Percentiles rank a stretch among this genome's conserved stretches.
phyloP scores from a whole-genome alignment of 2,888 invertebrate species.

The Sycophila texana region DNA sequence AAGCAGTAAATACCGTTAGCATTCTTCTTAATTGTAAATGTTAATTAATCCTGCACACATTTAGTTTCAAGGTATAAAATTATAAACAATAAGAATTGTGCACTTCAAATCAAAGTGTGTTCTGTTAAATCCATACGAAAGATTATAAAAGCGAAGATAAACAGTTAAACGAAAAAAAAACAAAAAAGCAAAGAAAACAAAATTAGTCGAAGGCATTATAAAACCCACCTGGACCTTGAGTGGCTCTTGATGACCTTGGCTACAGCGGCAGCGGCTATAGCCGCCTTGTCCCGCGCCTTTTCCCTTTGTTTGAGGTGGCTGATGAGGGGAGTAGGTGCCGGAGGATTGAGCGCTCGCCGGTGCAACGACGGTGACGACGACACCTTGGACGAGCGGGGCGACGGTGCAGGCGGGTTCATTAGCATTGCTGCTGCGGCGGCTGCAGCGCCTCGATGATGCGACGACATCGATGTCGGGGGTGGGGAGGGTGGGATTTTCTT shows the following conservation, averaged over 20 bases:
- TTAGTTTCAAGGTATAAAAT: no score
- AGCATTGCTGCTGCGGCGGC: conserved; percentile 78
- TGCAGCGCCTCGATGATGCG: conserved; percentile 74
- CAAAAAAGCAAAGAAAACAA: no score
- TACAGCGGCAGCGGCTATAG: conserved; percentile 71
- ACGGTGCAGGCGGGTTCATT: conserved; percentile 87
- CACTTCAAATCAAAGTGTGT: no score
- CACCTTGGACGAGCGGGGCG: conserved; percentile 75
- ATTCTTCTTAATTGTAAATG: no score
- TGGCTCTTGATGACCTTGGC: conserved; percentile 73
- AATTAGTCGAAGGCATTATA: conserved; percentile 5
- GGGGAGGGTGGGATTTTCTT: conserved; percentile 70
- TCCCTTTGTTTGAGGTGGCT: conserved; percentile 70
- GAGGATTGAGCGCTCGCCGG: conserved; percentile 72
- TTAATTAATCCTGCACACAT: no score
- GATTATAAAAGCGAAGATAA: no score
- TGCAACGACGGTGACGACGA: conserved; percentile 71
- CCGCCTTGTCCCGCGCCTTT: conserved; percentile 70
- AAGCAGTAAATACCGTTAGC: no score
- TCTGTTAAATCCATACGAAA: no score
- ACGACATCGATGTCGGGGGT: conserved; percentile 65
- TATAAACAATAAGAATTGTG: no score
- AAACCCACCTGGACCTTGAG: conserved; percentile 71
- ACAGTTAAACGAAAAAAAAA: background rate
- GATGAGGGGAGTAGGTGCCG: conserved; percentile 70